phyloP scores from a whole-genome alignment of 2,797 vertebrate species.

The Iguana delicatissima region DNA sequence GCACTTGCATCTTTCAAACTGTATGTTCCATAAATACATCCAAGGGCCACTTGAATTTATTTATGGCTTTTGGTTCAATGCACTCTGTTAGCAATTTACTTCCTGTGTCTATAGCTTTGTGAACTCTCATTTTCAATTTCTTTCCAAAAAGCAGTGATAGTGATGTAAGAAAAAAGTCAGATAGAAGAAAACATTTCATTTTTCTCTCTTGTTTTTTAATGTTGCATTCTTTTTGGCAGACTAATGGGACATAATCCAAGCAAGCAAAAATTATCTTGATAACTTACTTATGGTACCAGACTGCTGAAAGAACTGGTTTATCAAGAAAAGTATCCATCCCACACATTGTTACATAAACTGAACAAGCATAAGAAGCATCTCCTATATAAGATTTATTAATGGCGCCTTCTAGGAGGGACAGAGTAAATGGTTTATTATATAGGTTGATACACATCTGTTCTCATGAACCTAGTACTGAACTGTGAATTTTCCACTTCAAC shows the following conservation, averaged over 20 bases:
- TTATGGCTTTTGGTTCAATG: slow-evolving; percentile 34
- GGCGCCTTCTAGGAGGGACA: slow-evolving; percentile 23
- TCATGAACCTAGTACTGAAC: not conserved
- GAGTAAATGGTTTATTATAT: not conserved
- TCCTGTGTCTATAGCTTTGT: not conserved
- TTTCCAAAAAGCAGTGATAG: not conserved
- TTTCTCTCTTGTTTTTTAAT: not conserved
- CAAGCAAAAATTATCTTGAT: slow-evolving; percentile 33
- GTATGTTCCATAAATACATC: slow-evolving; percentile 20
- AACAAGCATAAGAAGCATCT: slow-evolving; percentile 9
- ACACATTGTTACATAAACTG: slow-evolving; percentile 4
- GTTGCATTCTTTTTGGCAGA: slow-evolving; percentile 20
- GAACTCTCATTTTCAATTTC: slow-evolving; percentile 38
- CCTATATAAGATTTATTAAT: slow-evolving; percentile 33
- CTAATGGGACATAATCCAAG: slow-evolving; percentile 22
- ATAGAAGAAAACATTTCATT: slow-evolving; percentile 14
- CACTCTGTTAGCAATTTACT: slow-evolving; percentile 18
- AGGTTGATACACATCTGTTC: slow-evolving; percentile 33
- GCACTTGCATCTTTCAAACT: slow-evolving; percentile 39
- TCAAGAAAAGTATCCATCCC: slow-evolving; percentile 7
- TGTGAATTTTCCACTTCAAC: slow-evolving; percentile 10
- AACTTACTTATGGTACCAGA: slow-evolving; percentile 38
- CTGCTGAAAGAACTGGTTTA: slow-evolving; percentile 20
- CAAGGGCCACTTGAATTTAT: slow-evolving; percentile 12
- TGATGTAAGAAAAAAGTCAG: slow-evolving; percentile 1